phyloP scores from a whole-genome alignment of 2,888 invertebrate genomes.

The Pyralis farinalis region DNA sequence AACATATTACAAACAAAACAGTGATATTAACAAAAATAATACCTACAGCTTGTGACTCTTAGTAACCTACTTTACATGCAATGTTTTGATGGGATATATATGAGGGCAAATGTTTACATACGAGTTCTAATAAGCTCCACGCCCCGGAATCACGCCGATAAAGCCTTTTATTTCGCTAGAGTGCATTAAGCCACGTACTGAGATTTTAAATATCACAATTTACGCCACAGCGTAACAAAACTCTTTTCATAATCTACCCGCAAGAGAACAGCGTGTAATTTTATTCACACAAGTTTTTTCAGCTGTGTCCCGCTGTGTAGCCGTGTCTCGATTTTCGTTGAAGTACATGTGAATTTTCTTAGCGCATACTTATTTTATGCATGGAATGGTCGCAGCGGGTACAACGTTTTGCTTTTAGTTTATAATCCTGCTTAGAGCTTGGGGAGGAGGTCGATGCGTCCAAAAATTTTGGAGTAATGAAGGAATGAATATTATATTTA shows the following conservation, averaged over 20 bases:
- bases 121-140: constrained; percentile 16
- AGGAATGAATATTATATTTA: too few species aligned
- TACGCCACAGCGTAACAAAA: constrained; percentile 19
- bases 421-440: constrained; percentile 34
- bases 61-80: too few species aligned
- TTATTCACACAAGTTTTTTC: not conserved
- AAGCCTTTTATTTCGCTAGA: constrained; percentile 43
- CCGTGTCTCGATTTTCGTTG: constrained; percentile 18
- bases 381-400: constrained; percentile 37
- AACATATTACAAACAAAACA: too few species aligned
- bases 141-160: constrained; percentile 24
- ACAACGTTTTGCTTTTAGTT: constrained; percentile 66
- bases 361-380: constrained; percentile 47
- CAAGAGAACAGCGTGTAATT: constrained; percentile 2
- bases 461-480: not conserved
- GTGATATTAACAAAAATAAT: too few species aligned
- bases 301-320: constrained; percentile 19
- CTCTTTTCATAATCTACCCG: not conserved
- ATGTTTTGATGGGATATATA: too few species aligned
- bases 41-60: too few species aligned
- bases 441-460: not conserved
- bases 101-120: constrained; percentile 12
- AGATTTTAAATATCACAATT: constrained; percentile 26
- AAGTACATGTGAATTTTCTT: constrained; percentile 38
- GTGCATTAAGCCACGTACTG: constrained; percentile 32